Base-by-base conservation (phyloP, 2,797 vertebrate species). In the Channa striata region DNA sequence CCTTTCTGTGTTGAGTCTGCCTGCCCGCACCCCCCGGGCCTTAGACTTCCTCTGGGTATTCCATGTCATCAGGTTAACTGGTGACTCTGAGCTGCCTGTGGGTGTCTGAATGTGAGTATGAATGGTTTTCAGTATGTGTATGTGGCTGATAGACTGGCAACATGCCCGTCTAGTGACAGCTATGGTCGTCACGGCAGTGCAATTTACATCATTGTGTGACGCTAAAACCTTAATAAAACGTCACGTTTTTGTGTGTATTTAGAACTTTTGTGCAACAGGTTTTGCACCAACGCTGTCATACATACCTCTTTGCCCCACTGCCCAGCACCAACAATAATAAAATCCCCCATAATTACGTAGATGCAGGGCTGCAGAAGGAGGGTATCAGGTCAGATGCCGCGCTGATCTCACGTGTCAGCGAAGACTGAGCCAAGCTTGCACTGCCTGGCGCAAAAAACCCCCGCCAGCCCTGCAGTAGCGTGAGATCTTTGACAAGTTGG, bases 401-500 rank as follows among this genome's bases (percentile, higher is more conserved):
- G 39, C 69, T 72, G 58, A 74, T 87, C 85, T 87, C 85, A 89
- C 78, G 62, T 91, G 89, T 91, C 80, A 65, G 49, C n/a, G 67
- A 75, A 81, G 72, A 71, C 85, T 80, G 84, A 65, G 80, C 83
- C 59, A 81, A 83, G 69, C 78, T 60, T 72, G 73, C 82, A 64
- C 84, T 74, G 82, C 78, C 77, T 82, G 71, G 83, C 80, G 80
- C 79, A 76, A 84, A 85, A n/a, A 91, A 85, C 87, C 85, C 80
- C 86, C 82, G 33, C 13, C 48, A 74, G 83, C 77, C 73, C 51
- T 21, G 0, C 65, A 54, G 16, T 48, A 40, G 52, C 82, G 74
- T 79, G 78, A 80, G 56, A 74, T 39, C 67, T 85, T 61, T 74
- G 21, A 82, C 82, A 84, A 87, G 88, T 80, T 77, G 23, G 63